Percentiles rank a stretch among this genome's conserved stretches.
These are phyloP conservation scores for Pyxicephalus adspersus DNA, from an alignment of 2,113 vertebrate genomes.

Conservation along the genomic window DNA sequence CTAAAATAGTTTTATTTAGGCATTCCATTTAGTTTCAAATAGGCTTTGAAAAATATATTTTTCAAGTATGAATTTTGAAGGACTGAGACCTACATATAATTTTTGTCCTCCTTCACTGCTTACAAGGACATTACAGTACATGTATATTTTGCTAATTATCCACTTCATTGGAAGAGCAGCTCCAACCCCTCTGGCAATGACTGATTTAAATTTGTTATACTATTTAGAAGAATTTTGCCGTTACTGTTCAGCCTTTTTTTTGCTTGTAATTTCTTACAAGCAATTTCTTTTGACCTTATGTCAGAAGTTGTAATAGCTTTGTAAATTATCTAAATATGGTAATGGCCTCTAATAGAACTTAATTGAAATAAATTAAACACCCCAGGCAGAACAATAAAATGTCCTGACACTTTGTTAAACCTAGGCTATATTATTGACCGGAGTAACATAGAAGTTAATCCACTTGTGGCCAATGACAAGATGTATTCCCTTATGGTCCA, in stretches of 20 bases:
- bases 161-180: conserved; percentile 47
- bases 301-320: conserved; percentile 17
- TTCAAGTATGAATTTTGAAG: conserved; percentile 14
- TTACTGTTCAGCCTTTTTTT: conserved; percentile 10
- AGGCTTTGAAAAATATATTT: background rate
- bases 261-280: background rate
- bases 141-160: conserved; percentile 52
- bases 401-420: background rate
- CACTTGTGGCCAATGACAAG: too few relatives aligned
- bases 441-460: background rate
- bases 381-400: conserved; percentile 8
- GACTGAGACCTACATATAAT: background rate
- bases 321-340: conserved; percentile 26
- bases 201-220: conserved; percentile 46
- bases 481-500: too few relatives aligned
- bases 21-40: too few relatives aligned
- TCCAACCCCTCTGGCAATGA: conserved; percentile 38
- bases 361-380: conserved; percentile 34
- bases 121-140: conserved; percentile 51
- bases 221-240: conserved; percentile 45
- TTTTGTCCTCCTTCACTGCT: conserved; percentile 12
- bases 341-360: conserved; percentile 10
- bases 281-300: conserved; percentile 16
- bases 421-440: background rate
- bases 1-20: too few relatives aligned